Base-by-base conservation (phyloP, 2,888 invertebrate genomes). In the Parasteatoda lunata region DNA sequence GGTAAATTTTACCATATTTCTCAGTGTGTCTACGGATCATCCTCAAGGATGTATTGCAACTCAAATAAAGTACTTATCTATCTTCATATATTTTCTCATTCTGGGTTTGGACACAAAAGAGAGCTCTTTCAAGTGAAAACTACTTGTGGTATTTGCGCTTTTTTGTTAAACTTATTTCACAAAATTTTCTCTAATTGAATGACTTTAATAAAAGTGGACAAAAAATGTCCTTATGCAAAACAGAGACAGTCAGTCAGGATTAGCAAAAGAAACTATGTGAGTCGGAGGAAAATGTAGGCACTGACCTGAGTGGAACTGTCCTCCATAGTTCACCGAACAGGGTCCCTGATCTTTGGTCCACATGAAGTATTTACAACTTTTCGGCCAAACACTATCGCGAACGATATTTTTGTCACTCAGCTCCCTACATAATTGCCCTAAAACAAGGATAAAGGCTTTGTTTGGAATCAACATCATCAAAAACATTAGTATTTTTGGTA, bases 311-410 rank as follows among this genome's bases (percentile, higher is more conserved):
- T 85, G 85, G 54, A 85, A 85, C 66, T 85, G 85, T 85, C 80
- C 85, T 85, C 85, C 85, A 52, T 85, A 85, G 85, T 59, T 85
- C 79, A 85, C 80, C 71, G 85, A 85, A 85, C 85, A 85, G 68
- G 80, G 85, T 51, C 70, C 75, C 76, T 85, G 85, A 80, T 85
- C 85, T 85, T 85, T 85, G 70, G 85, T 85, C 85, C 85, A 85
- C 85, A 85, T 85, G 85, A 85, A 85, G 85, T 85, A 85, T 85
- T 85, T 85, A 85, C 85, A 85, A 85, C 85, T 85, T 85, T 85
- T 85, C 85, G 85, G 85, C 85, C 85, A 85, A 77, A 85, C 85
- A 71, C 85, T 85, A 85, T 85, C 85, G 85, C 85, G 85, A 76
- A 85, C 85, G 80, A 85, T 85, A 85, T 85, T 85, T 85, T 85